phyloP scores from a whole-genome alignment of 2,888 invertebrate genomes.

The Pseudococcus jackbeardsleyi region DNA sequence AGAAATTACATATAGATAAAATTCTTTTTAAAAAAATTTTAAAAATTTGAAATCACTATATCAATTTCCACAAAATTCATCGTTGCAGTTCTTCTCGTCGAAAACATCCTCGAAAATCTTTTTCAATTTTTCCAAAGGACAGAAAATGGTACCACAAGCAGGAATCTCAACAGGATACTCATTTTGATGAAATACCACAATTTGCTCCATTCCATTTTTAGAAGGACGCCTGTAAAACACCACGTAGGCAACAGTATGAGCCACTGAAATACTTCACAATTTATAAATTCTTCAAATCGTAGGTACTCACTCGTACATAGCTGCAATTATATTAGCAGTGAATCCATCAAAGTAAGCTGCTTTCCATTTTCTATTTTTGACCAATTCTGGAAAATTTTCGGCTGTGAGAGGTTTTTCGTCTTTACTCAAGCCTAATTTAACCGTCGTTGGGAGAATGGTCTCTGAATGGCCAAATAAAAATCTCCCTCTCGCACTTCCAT shows the following conservation, averaged over 20 bases:
- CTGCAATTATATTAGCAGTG: conserved; percentile 81
- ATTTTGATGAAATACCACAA: conserved; percentile 22
- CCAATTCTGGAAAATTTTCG: conserved; percentile 75
- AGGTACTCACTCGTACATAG: conserved; percentile 70
- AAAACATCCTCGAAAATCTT: not conserved
- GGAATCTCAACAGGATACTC: not conserved
- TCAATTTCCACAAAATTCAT: not conserved
- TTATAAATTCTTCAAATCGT: no score
- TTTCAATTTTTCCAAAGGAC: not conserved
- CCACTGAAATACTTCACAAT: no score
- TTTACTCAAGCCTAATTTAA: conserved; percentile 74
- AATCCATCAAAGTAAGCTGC: conserved; percentile 80
- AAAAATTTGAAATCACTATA: no score
- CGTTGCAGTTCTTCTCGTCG: not conserved
- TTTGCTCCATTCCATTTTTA: not conserved
- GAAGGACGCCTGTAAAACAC: not conserved
- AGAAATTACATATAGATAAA: no score
- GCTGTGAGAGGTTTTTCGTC: conserved; percentile 76
- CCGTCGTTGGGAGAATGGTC: conserved; percentile 72
- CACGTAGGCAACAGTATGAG: not conserved
- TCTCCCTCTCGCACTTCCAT: not conserved
- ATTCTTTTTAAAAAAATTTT: no score
- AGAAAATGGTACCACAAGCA: not conserved
- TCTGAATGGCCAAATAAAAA: conserved; percentile 72
- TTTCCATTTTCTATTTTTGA: conserved; percentile 76